Percentiles rank a stretch among this genome's conserved stretches.
Evolutionary conservation across 2,797 vertebrate genomes (phyloP).

Genomic region (Ctenopoma kingsleyae): DNA sequence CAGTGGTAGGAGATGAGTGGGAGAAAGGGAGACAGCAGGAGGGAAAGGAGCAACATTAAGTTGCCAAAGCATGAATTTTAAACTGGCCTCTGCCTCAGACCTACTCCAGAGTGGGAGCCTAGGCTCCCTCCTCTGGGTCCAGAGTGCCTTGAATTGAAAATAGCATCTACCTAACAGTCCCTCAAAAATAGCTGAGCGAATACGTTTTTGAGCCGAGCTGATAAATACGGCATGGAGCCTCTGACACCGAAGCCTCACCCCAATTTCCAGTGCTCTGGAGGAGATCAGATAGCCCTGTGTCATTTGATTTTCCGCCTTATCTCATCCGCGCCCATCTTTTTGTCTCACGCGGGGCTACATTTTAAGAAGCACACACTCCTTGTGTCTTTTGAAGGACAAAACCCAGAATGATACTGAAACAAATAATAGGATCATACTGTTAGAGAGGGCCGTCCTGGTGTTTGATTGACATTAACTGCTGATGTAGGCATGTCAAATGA

Average conservation of each 20-base stretch:
- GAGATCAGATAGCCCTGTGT: slow-evolving; percentile 83
- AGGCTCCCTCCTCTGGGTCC: slow-evolving; percentile 60
- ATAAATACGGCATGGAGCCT: slow-evolving; percentile 82
- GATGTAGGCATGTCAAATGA: slow-evolving; percentile 46
- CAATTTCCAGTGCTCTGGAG: slow-evolving; percentile 83
- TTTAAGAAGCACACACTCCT: slow-evolving; percentile 72
- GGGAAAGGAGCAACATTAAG: slow-evolving; percentile 56
- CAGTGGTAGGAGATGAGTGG: slow-evolving; percentile 67
- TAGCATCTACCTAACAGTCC: slow-evolving; percentile 74
- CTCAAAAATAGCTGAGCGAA: slow-evolving; percentile 80
- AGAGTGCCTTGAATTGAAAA: slow-evolving; percentile 80
- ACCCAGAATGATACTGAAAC: slow-evolving; percentile 63
- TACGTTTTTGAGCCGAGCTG: slow-evolving; percentile 72
- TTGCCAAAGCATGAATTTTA: slow-evolving; percentile 64
- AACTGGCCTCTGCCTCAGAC: slow-evolving; percentile 58
- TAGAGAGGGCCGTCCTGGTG: slow-evolving; percentile 38
- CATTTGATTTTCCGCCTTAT: slow-evolving; percentile 85
- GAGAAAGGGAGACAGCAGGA: slow-evolving; percentile 41
- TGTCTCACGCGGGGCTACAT: slow-evolving; percentile 80
- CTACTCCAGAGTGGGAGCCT: slow-evolving; percentile 45
- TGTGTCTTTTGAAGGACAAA: slow-evolving; percentile 79
- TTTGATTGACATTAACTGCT: slow-evolving; percentile 60
- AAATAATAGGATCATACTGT: slow-evolving; percentile 66
- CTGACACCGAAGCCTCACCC: slow-evolving; percentile 83
- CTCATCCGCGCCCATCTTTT: slow-evolving; percentile 81